These are phyloP conservation scores for Rugalucina vietnamica DNA, from an alignment of 2,888 invertebrate genomes.

Conservation along the genomic window DNA sequence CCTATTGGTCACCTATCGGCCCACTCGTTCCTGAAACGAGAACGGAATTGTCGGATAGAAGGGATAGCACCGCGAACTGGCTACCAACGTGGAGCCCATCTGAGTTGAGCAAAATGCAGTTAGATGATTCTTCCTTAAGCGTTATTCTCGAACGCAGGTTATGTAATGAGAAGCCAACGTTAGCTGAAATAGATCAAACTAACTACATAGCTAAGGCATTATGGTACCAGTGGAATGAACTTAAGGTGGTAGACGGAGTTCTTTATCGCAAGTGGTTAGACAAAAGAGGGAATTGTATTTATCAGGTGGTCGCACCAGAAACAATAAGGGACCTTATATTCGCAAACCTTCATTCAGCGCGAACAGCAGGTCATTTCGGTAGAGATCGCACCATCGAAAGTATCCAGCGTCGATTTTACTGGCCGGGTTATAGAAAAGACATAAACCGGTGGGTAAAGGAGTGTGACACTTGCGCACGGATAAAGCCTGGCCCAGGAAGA, in stretches of 20 bases:
- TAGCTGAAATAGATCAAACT: background rate
- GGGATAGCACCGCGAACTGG: constrained; percentile 63
- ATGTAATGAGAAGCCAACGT: constrained; percentile 5
- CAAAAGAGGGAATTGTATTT: background rate
- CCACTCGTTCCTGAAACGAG: constrained; percentile 48
- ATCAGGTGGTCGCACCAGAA: background rate
- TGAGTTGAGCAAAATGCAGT: constrained; percentile 12
- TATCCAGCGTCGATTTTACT: constrained; percentile 52
- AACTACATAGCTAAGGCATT: background rate
- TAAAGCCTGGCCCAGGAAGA: constrained; percentile 48
- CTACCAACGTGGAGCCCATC: constrained; percentile 58
- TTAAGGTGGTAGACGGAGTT: background rate
- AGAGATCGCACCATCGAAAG: constrained; percentile 51
- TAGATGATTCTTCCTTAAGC: background rate
- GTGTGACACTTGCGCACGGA: constrained; percentile 50
- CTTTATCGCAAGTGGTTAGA: background rate
- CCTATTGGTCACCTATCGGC: constrained; percentile 5
- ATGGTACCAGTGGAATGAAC: constrained; percentile 30
- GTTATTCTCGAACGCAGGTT: constrained; percentile 6
- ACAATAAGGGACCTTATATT: background rate
- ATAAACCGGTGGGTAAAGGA: constrained; percentile 46
- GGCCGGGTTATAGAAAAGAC: constrained; percentile 51
- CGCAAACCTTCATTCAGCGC: background rate
- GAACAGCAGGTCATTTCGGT: constrained; percentile 58
- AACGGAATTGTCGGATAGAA: constrained; percentile 43